Evolutionary conservation across 30 jellyfish, hydroid and myxozoan species (phyloP).

Genomic region (Sanderia malayensis): DNA sequence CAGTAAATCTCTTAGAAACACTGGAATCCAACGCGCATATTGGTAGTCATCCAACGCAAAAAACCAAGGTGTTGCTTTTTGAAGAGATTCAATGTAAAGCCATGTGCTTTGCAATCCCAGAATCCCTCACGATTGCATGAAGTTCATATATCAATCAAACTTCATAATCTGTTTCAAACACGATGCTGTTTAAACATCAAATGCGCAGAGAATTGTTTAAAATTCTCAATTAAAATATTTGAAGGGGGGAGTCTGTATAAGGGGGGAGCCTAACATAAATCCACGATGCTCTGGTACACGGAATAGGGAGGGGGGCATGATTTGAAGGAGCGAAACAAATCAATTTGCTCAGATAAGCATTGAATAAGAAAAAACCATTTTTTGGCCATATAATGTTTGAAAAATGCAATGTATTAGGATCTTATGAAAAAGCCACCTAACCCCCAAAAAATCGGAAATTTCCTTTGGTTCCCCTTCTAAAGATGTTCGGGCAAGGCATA

Average conservation of each 20-base stretch:
- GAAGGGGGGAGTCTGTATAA: neutral
- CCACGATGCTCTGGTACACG: neutral
- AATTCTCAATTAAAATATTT: neutral
- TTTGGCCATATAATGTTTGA: neutral
- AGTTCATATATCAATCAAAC: constrained; percentile 7
- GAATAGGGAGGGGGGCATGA: neutral
- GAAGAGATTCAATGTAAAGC: constrained; percentile 11
- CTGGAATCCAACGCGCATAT: constrained; percentile 17
- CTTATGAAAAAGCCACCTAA: neutral
- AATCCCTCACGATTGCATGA: constrained; percentile 13
- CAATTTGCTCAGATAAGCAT: constrained; percentile 5
- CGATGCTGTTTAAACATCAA: constrained; percentile 12
- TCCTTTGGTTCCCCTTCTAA: constrained; percentile 13
- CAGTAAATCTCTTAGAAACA: constrained; percentile 17
- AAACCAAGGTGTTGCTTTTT: constrained; percentile 22
- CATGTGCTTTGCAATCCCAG: constrained; percentile 29
- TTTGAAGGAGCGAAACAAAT: neutral
- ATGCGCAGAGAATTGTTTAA: constrained; percentile 11
- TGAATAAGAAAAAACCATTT: neutral
- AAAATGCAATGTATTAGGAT: neutral
- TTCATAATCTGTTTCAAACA: neutral
- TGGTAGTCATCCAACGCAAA: constrained; percentile 16
- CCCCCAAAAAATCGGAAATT: constrained; percentile 7
- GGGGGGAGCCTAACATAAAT: neutral
- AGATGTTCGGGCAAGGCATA: no score